Percentiles rank a stretch among this genome's conserved stretches.
Evolutionary conservation across 2,888 invertebrate species (phyloP).

Genomic region (Zaprionus bogoriensis): DNA sequence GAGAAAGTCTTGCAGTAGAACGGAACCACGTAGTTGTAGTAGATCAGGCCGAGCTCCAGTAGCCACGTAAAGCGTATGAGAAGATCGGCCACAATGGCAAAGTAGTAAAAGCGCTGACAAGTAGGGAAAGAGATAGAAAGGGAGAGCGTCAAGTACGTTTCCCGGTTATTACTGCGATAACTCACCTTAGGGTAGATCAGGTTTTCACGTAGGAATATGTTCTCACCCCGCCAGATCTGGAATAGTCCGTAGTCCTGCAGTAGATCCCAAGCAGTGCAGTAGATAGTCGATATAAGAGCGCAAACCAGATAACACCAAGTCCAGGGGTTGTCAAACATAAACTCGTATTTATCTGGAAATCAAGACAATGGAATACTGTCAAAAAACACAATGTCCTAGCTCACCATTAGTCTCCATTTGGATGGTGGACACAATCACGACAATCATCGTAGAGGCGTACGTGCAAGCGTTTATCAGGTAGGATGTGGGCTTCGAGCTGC

Average conservation of each 20-base stretch:
- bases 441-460: constrained; percentile 96
- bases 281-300: constrained; percentile 92
- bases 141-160: too few species aligned
- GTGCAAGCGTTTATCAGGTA: constrained; percentile 98
- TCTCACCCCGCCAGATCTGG: constrained; percentile 92
- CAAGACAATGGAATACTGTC: neutral
- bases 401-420: constrained; percentile 71
- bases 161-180: too few species aligned
- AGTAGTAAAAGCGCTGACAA: constrained; percentile 89
- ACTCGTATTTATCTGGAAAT: constrained; percentile 84
- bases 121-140: constrained; percentile 52
- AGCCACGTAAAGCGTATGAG: constrained; percentile 96
- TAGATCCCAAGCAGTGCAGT: constrained; percentile 97
- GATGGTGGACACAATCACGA: constrained; percentile 90
- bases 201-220: constrained; percentile 94
- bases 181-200: constrained; percentile 94
- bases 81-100: constrained; percentile 97
- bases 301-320: constrained; percentile 93
- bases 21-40: constrained; percentile 87
- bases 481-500: constrained; percentile 90
- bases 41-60: constrained; percentile 90
- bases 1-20: constrained; percentile 91
- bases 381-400: constrained; percentile 1
- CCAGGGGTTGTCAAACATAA: constrained; percentile 89
- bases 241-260: constrained; percentile 99